Evolutionary conservation across 2,888 invertebrate species (phyloP).

Genomic region (Thymelicus sylvestris): DNA sequence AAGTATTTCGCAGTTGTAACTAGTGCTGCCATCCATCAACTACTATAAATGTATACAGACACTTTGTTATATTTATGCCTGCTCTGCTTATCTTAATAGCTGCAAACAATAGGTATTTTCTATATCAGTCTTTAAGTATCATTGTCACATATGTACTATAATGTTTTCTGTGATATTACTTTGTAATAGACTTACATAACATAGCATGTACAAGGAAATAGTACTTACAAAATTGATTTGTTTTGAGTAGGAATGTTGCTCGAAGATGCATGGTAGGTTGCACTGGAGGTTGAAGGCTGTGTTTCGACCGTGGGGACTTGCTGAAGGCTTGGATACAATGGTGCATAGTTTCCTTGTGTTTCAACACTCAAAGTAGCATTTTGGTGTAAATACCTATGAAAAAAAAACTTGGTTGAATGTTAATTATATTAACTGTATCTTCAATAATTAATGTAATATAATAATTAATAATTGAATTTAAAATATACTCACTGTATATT

Average conservation of each 20-base stretch:
- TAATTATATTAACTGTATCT: no score
- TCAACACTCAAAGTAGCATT: not conserved
- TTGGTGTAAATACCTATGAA: not conserved
- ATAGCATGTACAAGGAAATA: not conserved
- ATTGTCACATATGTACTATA: no score
- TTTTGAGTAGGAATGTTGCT: not conserved
- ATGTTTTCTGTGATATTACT: no score
- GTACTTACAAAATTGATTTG: not conserved
- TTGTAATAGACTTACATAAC: no score
- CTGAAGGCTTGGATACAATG: constrained; percentile 44
- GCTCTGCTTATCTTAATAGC: not conserved
- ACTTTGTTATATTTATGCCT: not conserved
- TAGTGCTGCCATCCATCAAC: no score
- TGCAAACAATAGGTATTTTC: not conserved
- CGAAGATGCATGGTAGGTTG: not conserved
- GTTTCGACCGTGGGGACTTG: constrained; percentile 1
- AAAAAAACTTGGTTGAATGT: not conserved
- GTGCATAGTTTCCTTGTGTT: constrained; percentile 8
- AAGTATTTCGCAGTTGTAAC: no score
- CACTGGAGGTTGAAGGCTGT: constrained; percentile 10
- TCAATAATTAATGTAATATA: no score
- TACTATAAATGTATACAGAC: no score
- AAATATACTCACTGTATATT: not conserved
- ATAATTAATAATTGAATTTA: no score
- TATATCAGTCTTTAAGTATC: no score